A percentile compares a stretch with the other conserved stretches of the same genome.
phyloP scores from a whole-genome alignment of 2,113 vertebrate genomes.

The Periophthalmus modestus region DNA sequence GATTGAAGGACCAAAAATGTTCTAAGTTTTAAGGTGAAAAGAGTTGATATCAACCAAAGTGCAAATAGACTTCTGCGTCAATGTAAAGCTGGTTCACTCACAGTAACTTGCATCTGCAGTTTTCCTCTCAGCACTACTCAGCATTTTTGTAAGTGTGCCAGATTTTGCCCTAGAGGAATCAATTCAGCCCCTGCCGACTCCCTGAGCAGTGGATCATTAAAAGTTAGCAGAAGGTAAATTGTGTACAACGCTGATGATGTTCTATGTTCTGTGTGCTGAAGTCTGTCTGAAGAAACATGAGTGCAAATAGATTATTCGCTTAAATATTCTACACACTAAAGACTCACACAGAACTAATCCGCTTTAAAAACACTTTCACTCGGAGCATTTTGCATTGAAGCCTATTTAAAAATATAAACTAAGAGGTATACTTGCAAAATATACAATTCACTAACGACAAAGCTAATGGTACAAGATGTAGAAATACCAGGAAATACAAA shows the following conservation, averaged over 20 bases:
- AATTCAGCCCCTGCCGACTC: constrained; percentile 34
- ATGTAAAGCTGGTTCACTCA: constrained; percentile 23
- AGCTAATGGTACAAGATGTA: constrained; percentile 1
- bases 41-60: constrained; percentile 10
- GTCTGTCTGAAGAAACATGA: not conserved
- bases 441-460: not conserved
- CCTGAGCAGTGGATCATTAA: constrained; percentile 40
- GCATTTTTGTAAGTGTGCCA: constrained; percentile 39
- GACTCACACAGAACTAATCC: not conserved
- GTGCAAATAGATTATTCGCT: constrained; percentile 1
- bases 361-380: constrained; percentile 3
- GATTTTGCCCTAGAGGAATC: constrained; percentile 38
- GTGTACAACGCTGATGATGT: constrained; percentile 3
- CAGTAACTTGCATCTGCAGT: constrained; percentile 17
- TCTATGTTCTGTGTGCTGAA: constrained; percentile 4
- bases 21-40: constrained; percentile 10
- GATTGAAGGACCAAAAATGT: not conserved
- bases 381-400: not conserved
- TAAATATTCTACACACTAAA: constrained; percentile 2
- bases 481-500: not conserved
- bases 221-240: constrained; percentile 19
- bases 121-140: constrained; percentile 28
- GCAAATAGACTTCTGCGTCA: constrained; percentile 16
- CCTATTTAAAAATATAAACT: constrained; percentile 5
- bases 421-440: constrained; percentile 6